These are phyloP conservation scores for Mallotus villosus DNA, from an alignment of 2,797 vertebrate genomes.

Conservation along the genomic window DNA sequence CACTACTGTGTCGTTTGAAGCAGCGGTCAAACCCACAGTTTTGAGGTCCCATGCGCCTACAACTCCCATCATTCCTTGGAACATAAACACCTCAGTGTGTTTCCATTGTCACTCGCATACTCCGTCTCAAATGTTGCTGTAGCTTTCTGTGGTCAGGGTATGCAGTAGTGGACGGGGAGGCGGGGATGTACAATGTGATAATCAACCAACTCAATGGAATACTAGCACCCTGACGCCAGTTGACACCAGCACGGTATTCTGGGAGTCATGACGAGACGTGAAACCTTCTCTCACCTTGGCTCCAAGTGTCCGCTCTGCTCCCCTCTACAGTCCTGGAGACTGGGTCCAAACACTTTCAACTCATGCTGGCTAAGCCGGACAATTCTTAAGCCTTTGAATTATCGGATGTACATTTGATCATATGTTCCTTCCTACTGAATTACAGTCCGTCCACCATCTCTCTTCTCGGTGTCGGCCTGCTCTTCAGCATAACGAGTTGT, in stretches of 20 bases:
- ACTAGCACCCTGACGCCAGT: neutral
- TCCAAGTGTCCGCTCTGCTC: neutral
- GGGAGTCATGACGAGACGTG: conserved; percentile 12
- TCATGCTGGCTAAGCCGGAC: neutral
- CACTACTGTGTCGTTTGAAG: neutral
- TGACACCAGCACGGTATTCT: conserved; percentile 4
- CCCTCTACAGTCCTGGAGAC: neutral
- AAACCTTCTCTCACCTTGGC: conserved; percentile 6
- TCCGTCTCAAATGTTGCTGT: neutral
- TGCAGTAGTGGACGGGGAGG: neutral
- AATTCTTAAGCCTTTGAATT: neutral
- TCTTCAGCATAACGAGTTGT: neutral
- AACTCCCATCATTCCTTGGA: neutral
- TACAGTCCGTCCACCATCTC: too few species aligned
- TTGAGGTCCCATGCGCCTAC: neutral
- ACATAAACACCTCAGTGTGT: neutral
- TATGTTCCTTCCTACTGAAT: too few species aligned
- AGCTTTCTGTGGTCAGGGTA: too few species aligned
- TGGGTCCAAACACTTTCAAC: neutral
- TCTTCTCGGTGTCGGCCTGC: neutral
- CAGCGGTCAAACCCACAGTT: neutral
- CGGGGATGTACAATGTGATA: neutral
- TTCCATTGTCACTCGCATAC: neutral
- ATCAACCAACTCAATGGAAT: conserved; percentile 15
- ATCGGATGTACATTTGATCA: neutral